Percentiles rank a stretch among this genome's conserved stretches.
Evolutionary conservation across 2,797 vertebrate species (phyloP).

Genomic region (Mionectes olivaceus): DNA sequence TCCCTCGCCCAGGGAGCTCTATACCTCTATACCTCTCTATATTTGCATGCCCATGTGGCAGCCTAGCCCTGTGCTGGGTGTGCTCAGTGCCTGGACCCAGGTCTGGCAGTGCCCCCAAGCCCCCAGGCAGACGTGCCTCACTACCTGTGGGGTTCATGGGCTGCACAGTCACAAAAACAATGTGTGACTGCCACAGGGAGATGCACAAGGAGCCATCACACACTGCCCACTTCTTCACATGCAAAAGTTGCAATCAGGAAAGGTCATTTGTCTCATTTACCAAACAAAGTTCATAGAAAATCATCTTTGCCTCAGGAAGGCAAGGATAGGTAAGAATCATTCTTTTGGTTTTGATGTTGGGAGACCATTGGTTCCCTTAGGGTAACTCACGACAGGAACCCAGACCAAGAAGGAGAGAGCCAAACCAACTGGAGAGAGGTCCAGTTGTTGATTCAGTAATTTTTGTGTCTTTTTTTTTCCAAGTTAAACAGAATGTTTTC

Average conservation of each 20-base stretch:
- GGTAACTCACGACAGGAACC: background rate
- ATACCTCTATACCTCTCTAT: no score
- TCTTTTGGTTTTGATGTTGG: background rate
- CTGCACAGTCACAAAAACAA: background rate
- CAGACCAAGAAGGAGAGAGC: background rate
- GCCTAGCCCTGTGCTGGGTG: background rate
- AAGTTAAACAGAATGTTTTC: background rate
- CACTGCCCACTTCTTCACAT: background rate
- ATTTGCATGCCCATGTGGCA: background rate
- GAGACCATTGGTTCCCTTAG: background rate
- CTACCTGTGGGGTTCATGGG: background rate
- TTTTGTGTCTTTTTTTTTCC: background rate
- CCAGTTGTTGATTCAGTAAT: background rate
- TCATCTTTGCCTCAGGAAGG: background rate
- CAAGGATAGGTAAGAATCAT: background rate
- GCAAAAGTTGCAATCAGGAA: background rate
- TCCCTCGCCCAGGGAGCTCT: background rate
- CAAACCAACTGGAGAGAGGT: background rate
- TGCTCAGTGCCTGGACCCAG: background rate
- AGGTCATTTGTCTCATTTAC: background rate
- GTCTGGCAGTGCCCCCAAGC: background rate
- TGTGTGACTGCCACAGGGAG: accelerated
- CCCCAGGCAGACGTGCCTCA: accelerated
- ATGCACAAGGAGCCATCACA: background rate
- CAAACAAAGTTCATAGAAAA: background rate